These are phyloP conservation scores for sheep (Ovis aries) DNA, from an alignment of 2,113 vertebrate genomes.

Conservation along the genomic window DNA sequence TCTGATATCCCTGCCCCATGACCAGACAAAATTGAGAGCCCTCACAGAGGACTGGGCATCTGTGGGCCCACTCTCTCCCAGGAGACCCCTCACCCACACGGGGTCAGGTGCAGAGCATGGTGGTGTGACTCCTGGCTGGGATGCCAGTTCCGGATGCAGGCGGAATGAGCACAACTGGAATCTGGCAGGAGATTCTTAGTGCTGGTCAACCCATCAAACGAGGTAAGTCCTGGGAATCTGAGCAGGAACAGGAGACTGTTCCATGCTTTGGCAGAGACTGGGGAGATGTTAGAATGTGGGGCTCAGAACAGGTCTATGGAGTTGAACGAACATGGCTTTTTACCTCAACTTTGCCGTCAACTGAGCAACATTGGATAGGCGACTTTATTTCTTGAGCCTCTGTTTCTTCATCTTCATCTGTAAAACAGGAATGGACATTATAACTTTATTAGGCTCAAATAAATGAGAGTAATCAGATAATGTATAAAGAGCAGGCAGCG, in stretches of 20 bases:
- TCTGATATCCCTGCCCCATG: not conserved
- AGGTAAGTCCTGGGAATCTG: conserved; percentile 39
- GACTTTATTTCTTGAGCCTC: not conserved
- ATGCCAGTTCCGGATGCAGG: not conserved
- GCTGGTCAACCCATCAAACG: not conserved
- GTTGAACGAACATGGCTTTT: not conserved
- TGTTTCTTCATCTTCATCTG: not conserved
- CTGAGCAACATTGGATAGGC: not conserved
- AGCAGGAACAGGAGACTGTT: not conserved
- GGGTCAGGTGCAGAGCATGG: not conserved
- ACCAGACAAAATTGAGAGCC: not conserved
- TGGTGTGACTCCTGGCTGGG: not conserved
- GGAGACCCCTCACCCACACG: not conserved
- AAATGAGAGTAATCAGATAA: not conserved
- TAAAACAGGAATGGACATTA: not conserved
- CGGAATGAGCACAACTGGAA: not conserved
- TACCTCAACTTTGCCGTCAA: not conserved
- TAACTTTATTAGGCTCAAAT: not conserved
- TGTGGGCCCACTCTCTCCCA: not conserved
- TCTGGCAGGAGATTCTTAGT: not conserved
- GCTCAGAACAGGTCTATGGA: not conserved
- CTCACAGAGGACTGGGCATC: not conserved
- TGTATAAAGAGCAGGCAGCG: not conserved
- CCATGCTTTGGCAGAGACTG: not conserved
- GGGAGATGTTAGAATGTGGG: not conserved